A percentile compares a stretch with the other conserved stretches of the same genome.
Evolutionary conservation across 37 sponge, comb jelly and placozoan species (phyloP).

Genomic region (Ianthella basta): DNA sequence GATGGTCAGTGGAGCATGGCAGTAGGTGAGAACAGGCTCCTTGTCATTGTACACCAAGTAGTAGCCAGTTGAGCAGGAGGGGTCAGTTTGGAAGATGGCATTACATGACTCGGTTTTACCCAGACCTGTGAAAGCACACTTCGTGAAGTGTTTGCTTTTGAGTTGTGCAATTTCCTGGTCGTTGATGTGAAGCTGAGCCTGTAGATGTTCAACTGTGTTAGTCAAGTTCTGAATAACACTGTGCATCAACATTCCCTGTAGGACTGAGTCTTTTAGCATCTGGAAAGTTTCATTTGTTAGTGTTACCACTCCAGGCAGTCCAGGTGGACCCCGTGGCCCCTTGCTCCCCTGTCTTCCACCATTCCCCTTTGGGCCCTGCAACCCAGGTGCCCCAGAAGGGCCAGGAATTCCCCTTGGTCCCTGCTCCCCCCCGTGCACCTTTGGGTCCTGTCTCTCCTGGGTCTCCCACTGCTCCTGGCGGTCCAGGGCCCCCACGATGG

Average conservation of each 20-base stretch:
- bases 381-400: neutral
- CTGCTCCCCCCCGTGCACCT: conserved; percentile 2
- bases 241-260: no score
- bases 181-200: neutral
- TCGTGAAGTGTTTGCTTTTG: neutral
- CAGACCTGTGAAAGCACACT: neutral
- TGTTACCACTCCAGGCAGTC: neutral
- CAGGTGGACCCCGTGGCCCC: neutral
- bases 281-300: neutral
- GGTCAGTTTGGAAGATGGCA: conserved; percentile 15
- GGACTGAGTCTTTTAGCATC: no score
- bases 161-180: neutral
- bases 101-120: conserved; percentile 10
- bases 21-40: conserved; percentile 18
- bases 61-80: neutral
- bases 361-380: neutral
- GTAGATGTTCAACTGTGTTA: neutral
- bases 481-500: neutral
- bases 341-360: neutral
- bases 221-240: no score
- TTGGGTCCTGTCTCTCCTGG: neutral
- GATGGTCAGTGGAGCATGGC: neutral
- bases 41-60: neutral
- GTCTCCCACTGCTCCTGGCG: neutral
- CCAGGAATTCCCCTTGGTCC: conserved; percentile 28